Conservation (phyloP, 2,797 vertebrate species). For the Anguilla pacifica region DNA sequence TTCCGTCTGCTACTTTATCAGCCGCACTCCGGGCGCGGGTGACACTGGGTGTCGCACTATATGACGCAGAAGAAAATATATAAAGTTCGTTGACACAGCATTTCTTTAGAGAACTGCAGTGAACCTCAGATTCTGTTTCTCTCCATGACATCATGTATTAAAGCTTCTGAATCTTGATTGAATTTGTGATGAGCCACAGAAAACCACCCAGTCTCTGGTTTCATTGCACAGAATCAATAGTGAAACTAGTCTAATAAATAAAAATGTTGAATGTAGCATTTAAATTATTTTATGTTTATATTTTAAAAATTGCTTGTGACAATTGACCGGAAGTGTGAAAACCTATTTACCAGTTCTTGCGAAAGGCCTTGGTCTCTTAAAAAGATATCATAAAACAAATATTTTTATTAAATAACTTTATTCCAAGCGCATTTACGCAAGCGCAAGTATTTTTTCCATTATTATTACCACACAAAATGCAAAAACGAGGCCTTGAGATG, state of each 20-base stretch:
- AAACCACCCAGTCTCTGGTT: background rate
- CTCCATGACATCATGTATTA: too few species aligned
- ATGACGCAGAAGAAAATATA: too few species aligned
- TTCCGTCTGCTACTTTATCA: too few species aligned
- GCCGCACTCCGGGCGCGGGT: too few species aligned
- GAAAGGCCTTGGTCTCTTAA: background rate
- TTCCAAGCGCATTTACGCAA: background rate
- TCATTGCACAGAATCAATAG: background rate
- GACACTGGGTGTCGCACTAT: too few species aligned
- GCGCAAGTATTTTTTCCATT: background rate
- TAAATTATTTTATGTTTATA: background rate
- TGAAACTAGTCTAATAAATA: background rate
- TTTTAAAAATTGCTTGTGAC: background rate
- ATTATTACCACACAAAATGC: background rate
- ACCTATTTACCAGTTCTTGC: background rate
- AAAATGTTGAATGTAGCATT: background rate
- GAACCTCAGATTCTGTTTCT: too few species aligned
- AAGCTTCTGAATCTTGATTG: too few species aligned
- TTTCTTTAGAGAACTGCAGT: too few species aligned
- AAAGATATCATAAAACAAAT: background rate
- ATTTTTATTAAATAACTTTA: background rate
- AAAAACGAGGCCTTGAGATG: background rate
- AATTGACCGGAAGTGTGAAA: background rate
- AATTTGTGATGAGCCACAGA: too few species aligned
- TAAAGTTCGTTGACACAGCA: too few species aligned